A percentile compares a stretch with the other conserved stretches of the same genome.
Conservation (phyloP, 2,113 vertebrate species). For the Podarcis raffonei region DNA sequence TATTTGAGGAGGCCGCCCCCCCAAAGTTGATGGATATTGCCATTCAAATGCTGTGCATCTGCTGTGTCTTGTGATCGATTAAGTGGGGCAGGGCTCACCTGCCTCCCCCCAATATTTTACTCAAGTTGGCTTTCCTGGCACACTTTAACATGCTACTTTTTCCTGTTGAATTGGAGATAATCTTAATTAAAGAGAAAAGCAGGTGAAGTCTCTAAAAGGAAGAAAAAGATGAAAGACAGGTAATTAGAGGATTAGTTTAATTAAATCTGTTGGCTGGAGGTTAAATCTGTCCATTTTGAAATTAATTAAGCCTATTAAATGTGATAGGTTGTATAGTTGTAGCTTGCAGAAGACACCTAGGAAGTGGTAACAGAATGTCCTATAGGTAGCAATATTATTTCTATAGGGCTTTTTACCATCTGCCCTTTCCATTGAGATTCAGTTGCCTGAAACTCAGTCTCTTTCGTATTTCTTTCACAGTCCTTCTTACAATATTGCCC, state of each 20-base stretch:
- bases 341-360: background rate
- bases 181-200: background rate
- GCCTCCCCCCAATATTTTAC: too few species aligned
- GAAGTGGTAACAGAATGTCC: background rate
- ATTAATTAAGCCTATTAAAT: conserved; percentile 9
- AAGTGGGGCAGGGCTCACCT: too few species aligned
- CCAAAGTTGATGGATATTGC: too few species aligned
- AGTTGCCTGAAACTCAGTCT: background rate
- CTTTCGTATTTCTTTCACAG: background rate
- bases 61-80: too few species aligned
- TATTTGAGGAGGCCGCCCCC: too few species aligned
- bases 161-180: background rate
- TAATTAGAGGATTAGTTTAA: conserved; percentile 24
- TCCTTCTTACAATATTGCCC: background rate
- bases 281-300: background rate
- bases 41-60: too few species aligned
- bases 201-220: background rate
- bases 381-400: background rate
- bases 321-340: background rate
- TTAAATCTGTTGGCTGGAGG: conserved; percentile 10
- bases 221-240: background rate
- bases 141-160: background rate
- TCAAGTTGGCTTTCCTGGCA: too few species aligned
- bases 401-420: background rate
- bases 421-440: background rate